Evolutionary conservation across 2,888 invertebrate species (phyloP).

Genomic region (Drosophila peninsularis): DNA sequence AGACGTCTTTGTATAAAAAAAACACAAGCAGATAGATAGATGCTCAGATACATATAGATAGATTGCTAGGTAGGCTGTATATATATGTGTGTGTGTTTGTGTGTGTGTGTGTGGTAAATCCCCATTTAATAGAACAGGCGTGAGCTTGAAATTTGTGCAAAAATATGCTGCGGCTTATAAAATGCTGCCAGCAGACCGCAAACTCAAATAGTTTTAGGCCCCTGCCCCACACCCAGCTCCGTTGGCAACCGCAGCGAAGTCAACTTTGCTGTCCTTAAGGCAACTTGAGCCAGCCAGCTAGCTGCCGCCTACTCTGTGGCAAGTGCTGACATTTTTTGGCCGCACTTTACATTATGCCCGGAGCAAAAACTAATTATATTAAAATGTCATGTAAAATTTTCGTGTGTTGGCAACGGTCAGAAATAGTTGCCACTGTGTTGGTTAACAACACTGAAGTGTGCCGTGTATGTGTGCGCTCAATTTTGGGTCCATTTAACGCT

Average conservation of each 20-base stretch:
- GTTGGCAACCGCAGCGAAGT: slow-evolving; percentile 59
- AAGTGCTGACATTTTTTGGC: slow-evolving; percentile 75
- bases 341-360: slow-evolving; percentile 74
- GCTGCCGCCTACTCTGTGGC: slow-evolving; percentile 2
- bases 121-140: slow-evolving; percentile 74
- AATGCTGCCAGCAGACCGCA: slow-evolving; percentile 63
- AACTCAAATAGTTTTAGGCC: slow-evolving; percentile 68
- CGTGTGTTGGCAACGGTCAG: slow-evolving; percentile 63
- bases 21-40: slow-evolving; percentile 39
- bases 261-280: slow-evolving; percentile 64
- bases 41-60: slow-evolving; percentile 42
- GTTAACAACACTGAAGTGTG: slow-evolving; percentile 42
- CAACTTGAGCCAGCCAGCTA: slow-evolving; percentile 31
- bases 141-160: slow-evolving; percentile 66
- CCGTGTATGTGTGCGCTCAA: slow-evolving; percentile 10
- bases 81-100: slow-evolving; percentile 4
- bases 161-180: slow-evolving; percentile 75
- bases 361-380: slow-evolving; percentile 77
- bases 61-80: slow-evolving; percentile 21
- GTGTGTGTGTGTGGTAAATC: slow-evolving; percentile 49
- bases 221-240: background rate
- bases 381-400: slow-evolving; percentile 76
- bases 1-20: slow-evolving; percentile 56
- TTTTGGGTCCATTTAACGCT: slow-evolving; percentile 63
- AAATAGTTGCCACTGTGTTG: slow-evolving; percentile 65